These are phyloP conservation scores for Pachycephala philippinensis DNA, from an alignment of 2,113 vertebrate species.

Conservation along the genomic window DNA sequence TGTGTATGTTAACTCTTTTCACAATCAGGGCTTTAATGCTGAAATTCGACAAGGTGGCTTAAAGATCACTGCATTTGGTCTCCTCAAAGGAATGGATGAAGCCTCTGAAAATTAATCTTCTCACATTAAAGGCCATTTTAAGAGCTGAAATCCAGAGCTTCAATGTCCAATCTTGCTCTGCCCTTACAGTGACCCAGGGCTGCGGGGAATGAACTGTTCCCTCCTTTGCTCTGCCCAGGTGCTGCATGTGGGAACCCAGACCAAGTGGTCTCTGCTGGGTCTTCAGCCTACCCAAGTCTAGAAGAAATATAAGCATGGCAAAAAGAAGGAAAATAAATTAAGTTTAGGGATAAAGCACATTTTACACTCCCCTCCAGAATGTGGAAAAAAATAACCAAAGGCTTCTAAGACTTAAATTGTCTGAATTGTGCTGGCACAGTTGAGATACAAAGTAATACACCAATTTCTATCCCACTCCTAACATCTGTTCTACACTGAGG, in stretches of 20 bases:
- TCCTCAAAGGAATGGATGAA: neutral
- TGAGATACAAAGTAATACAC: neutral
- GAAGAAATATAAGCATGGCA: neutral
- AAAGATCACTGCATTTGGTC: neutral
- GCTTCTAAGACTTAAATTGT: neutral
- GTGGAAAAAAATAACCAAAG: neutral
- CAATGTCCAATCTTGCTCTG: neutral
- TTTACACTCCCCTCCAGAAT: neutral
- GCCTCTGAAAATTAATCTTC: neutral
- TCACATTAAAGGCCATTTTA: neutral
- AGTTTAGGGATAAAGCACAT: neutral
- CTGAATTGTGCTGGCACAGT: neutral
- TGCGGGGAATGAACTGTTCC: neutral
- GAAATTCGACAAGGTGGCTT: neutral
- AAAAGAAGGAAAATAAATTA: neutral
- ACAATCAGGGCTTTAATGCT: neutral
- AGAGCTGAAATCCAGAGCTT: neutral
- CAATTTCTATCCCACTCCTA: neutral
- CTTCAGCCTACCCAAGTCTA: neutral
- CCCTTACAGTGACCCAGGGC: neutral
- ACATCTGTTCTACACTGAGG: neutral
- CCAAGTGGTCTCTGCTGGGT: neutral
- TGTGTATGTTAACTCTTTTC: neutral
- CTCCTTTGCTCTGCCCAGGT: accelerated
- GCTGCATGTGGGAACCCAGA: accelerated